A percentile compares a stretch with the other conserved stretches of the same genome.
Evolutionary conservation across 1,140 invertebrate genomes (phyloP).

Genomic region (Metopolophium dirhodum): DNA sequence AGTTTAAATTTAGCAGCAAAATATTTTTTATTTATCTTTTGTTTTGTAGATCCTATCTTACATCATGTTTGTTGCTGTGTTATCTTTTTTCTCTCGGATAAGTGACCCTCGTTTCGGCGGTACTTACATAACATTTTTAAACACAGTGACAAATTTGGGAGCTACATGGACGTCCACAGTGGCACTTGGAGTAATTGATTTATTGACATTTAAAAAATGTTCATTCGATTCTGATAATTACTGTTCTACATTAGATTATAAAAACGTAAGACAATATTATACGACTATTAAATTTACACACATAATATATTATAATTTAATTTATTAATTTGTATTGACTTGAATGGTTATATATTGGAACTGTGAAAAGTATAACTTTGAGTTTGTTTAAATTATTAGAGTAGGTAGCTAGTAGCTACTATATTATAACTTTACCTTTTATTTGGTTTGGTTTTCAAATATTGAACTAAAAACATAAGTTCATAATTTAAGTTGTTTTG

Average conservation of each 20-base stretch:
- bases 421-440: neutral
- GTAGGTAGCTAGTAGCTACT: neutral
- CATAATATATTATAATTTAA: neutral
- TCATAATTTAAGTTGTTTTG: too few species aligned
- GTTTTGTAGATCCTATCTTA: conserved; percentile 63
- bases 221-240: neutral
- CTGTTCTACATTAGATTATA: neutral
- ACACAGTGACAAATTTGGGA: conserved; percentile 95
- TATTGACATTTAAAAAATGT: conserved; percentile 82
- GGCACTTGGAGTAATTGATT: conserved; percentile 90
- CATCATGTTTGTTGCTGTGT: conserved; percentile 81
- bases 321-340: neutral
- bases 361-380: neutral
- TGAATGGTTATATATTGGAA: neutral
- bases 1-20: neutral
- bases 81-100: conserved; percentile 84
- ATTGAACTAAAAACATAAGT: neutral
- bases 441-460: neutral
- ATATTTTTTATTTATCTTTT: neutral
- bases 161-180: conserved; percentile 96
- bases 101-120: conserved; percentile 95
- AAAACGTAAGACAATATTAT: conserved; percentile 9
- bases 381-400: neutral
- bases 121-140: conserved; percentile 99
- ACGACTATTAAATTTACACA: neutral